Evolutionary conservation across 2,797 vertebrate species (phyloP), one percentile per base, ranked within the genome.

Genomic region (Mionectes olivaceus): DNA sequence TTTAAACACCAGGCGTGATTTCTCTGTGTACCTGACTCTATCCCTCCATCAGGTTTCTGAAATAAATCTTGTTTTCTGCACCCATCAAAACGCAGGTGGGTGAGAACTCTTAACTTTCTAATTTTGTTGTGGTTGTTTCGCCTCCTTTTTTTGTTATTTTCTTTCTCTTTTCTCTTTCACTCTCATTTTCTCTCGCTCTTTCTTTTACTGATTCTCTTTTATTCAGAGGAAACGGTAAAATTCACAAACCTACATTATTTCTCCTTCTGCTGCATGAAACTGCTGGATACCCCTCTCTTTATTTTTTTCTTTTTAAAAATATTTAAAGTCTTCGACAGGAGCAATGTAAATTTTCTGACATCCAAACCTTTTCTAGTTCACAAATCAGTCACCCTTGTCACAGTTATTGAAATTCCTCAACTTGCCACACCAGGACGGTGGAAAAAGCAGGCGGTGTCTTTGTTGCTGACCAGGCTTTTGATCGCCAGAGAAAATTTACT

Each of bases 361-460:
- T 98, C 97, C 97, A 98, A 98, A 97, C 97, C 97, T 98, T 98
- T 97, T 97, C 97, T 97, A 97, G 98, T 98, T 98, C 98, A 98
- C 98, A 98, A 98, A 98, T 98, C 98, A 98, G 98, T 98, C 98
- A 98, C 98, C 98, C 98, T 98, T 98, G 98, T 98, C 98, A 98
- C 97, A 98, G 97, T 98, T 98, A 98, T 98, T 98, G 98, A 98
- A 98, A 98, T 98, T 97, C 98, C 98, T 97, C 96, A 97, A 98
- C 97, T 98, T 96, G 97, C 98, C 98, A 97, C 98, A 97, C 98
- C 97, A 98, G 97, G 98, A 98, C 97, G 97, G 97, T 98, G 97
- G 97, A 98, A 98, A 98, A 98, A 98, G 97, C 98, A 98, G 98
- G 98, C 98, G 97, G 97, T 96, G 98, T 97, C 98, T 98, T 98